Evolutionary conservation across 2,888 invertebrate species (phyloP).

Genomic region (Tetrapedia diversipes): DNA sequence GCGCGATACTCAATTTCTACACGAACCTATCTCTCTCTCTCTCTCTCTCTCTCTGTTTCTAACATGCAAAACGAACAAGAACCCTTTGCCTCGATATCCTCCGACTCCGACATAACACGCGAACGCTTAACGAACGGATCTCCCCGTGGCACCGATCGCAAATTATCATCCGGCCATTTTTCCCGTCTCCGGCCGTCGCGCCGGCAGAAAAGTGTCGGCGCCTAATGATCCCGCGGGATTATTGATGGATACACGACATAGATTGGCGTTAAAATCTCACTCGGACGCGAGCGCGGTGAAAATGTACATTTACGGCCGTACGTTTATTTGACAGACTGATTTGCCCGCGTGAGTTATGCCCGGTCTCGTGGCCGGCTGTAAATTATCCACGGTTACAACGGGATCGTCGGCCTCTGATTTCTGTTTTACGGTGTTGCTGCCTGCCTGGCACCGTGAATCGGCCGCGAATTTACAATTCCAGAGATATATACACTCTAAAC

Average conservation of each 20-base stretch:
- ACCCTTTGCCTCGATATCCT: not conserved
- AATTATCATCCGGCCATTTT: slow-evolving; percentile 25
- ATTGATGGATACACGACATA: slow-evolving; percentile 53
- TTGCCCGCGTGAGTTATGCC: slow-evolving; percentile 54
- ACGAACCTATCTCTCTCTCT: not conserved
- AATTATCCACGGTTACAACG: slow-evolving; percentile 61
- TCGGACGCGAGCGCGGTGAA: slow-evolving; percentile 44
- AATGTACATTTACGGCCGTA: slow-evolving; percentile 53
- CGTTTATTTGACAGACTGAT: slow-evolving; percentile 60
- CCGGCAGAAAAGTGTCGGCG: not conserved
- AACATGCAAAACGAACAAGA: not conserved
- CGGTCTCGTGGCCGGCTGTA: slow-evolving; percentile 45
- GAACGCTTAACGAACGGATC: slow-evolving; percentile 4
- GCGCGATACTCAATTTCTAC: not conserved
- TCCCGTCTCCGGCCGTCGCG: not conserved
- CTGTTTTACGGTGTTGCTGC: slow-evolving; percentile 34
- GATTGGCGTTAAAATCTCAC: slow-evolving; percentile 62
- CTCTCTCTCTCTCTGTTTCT: too few relatives aligned
- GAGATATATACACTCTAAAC: too few relatives aligned
- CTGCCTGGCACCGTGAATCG: slow-evolving; percentile 1
- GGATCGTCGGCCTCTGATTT: slow-evolving; percentile 56
- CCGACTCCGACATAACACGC: too few relatives aligned
- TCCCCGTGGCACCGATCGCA: slow-evolving; percentile 6
- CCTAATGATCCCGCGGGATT: slow-evolving; percentile 44
- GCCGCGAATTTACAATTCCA: not conserved